These are phyloP conservation scores for Capitulum mitella DNA, from an alignment of 2,888 invertebrate genomes.

Conservation along the genomic window DNA sequence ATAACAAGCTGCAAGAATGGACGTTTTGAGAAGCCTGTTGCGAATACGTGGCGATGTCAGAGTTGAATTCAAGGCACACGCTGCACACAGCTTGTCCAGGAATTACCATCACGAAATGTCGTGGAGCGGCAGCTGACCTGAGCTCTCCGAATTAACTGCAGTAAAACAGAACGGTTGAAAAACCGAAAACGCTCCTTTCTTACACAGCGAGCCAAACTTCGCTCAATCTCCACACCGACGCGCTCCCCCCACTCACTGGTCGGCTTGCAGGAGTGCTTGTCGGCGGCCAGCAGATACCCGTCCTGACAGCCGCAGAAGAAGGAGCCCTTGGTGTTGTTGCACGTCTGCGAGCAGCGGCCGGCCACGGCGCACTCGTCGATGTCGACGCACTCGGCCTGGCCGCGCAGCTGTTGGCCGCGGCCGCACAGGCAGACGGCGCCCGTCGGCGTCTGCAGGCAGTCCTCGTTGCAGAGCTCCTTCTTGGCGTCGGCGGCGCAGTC, in stretches of 20 bases:
- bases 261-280: conserved; percentile 87
- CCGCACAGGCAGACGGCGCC: conserved; percentile 90
- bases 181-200: too few species aligned
- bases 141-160: too few species aligned
- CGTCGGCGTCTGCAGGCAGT: conserved; percentile 74
- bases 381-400: conserved; percentile 73
- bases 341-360: conserved; percentile 82
- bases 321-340: conserved; percentile 80
- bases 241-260: conserved; percentile 48
- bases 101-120: too few species aligned
- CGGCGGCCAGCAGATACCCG: conserved; percentile 70
- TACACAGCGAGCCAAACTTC: too few species aligned
- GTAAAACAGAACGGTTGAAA: too few species aligned
- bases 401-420: conserved; percentile 68
- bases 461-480: conserved; percentile 66
- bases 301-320: conserved; percentile 79
- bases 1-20: too few species aligned
- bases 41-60: too few species aligned
- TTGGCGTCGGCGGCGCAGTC: conserved; percentile 65
- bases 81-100: too few species aligned
- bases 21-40: too few species aligned
- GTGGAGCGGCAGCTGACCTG: too few species aligned
- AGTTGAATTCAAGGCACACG: too few species aligned
- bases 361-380: conserved; percentile 81
- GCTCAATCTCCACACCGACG: too few species aligned